phyloP scores from a whole-genome alignment of 2,113 vertebrate genomes.

The Istiophorus platypterus region DNA sequence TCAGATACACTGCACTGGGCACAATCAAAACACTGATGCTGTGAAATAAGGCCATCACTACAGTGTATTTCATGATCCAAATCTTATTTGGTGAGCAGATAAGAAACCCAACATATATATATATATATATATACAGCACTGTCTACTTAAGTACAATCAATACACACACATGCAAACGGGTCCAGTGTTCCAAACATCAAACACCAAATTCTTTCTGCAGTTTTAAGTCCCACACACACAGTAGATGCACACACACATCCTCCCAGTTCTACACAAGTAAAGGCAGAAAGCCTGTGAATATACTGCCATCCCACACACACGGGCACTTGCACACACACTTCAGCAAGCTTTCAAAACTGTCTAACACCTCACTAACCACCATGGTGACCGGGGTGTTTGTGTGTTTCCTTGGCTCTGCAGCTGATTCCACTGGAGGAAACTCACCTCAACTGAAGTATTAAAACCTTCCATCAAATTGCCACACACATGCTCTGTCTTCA shows the following conservation, averaged over 20 bases:
- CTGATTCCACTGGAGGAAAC: constrained; percentile 20
- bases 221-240: constrained; percentile 26
- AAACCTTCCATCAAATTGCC: background rate
- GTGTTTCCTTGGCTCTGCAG: constrained; percentile 3
- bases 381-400: background rate
- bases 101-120: background rate
- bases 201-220: constrained; percentile 11
- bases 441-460: constrained; percentile 1
- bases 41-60: constrained; percentile 20
- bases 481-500: background rate
- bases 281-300: constrained; percentile 15
- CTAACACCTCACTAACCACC: constrained; percentile 6
- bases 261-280: constrained; percentile 16
- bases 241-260: constrained; percentile 4
- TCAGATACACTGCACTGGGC: constrained; percentile 13
- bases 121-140: constrained; percentile 19
- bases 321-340: background rate
- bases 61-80: background rate
- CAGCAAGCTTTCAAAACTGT: background rate
- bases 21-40: constrained; percentile 35
- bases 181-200: constrained; percentile 45
- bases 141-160: constrained; percentile 43
- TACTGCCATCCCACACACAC: constrained; percentile 34
- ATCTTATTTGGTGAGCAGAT: constrained; percentile 8
- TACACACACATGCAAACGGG: constrained; percentile 15